Evolutionary conservation across 2,888 invertebrate species (phyloP).

Genomic region (Trachelus iudaicus): DNA sequence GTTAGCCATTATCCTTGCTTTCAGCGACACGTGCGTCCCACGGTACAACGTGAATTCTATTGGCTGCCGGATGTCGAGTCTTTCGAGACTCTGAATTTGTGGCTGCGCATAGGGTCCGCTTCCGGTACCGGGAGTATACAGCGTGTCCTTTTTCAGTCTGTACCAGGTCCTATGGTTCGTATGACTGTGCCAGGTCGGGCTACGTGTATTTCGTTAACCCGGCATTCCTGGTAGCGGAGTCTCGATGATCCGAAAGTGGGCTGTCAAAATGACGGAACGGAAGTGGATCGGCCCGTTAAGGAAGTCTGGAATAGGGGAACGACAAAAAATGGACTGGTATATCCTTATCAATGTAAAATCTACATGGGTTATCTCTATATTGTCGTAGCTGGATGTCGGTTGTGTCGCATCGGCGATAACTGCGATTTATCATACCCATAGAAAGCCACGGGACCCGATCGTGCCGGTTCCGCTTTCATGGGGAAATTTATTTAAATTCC

Average conservation of each 20-base stretch:
- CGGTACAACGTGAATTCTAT: not conserved
- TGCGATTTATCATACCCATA: not conserved
- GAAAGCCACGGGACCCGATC: not conserved
- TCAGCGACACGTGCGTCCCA: not conserved
- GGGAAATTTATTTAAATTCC: not conserved
- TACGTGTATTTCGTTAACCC: no score
- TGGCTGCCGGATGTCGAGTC: accelerated
- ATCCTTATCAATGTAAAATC: not conserved
- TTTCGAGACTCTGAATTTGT: not conserved
- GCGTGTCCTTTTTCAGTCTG: not conserved
- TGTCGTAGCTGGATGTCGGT: not conserved
- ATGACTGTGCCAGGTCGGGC: no score
- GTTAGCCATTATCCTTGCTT: not conserved
- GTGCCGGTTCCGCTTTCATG: not conserved
- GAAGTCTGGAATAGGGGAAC: not conserved
- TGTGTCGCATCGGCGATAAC: not conserved
- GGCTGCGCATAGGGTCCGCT: not conserved
- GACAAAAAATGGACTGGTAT: not conserved
- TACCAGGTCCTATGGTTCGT: not conserved
- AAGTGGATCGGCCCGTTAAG: not conserved
- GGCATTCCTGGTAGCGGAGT: not conserved
- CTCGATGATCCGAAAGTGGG: not conserved
- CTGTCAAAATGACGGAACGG: not conserved
- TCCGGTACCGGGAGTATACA: not conserved
- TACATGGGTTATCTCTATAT: not conserved